These are phyloP conservation scores for Diacarnus erythraeanus DNA, from an alignment of 37 sponge, comb jelly and placozoan genomes.

Conservation along the genomic window DNA sequence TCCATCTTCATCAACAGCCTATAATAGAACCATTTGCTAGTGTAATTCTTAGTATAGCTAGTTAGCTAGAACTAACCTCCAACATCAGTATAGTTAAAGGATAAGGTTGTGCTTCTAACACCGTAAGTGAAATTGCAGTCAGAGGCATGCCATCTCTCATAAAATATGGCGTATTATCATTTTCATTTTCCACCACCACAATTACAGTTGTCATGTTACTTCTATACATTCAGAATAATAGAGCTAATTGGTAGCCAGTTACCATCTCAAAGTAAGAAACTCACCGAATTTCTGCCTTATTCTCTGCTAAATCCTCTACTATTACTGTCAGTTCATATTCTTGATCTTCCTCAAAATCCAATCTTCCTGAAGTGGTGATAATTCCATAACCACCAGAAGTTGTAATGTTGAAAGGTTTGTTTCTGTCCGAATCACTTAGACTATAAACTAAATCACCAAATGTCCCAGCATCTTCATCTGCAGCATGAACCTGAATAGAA, in stretches of 20 bases:
- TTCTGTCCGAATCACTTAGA: not conserved
- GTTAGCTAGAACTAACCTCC: not conserved
- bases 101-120: not conserved
- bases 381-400: not conserved
- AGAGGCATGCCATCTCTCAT: not conserved
- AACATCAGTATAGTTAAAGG: not conserved
- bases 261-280: not conserved
- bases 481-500: slow-evolving; percentile 26
- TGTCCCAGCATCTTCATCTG: slow-evolving; percentile 31
- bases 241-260: not conserved
- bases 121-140: not conserved
- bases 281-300: not conserved
- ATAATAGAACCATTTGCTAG: too few relatives aligned
- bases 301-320: not conserved
- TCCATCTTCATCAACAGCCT: slow-evolving; percentile 29
- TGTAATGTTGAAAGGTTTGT: slow-evolving; percentile 7
- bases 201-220: not conserved
- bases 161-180: not conserved
- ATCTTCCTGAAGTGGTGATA: not conserved
- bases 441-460: slow-evolving; percentile 31
- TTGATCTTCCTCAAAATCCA: not conserved
- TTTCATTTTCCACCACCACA: not conserved
- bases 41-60: not conserved
- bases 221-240: not conserved
- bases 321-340: not conserved